Percentiles rank a stretch among this genome's conserved stretches.
Conservation (phyloP, 2,888 invertebrate species). For the Laspeyria flexula region DNA sequence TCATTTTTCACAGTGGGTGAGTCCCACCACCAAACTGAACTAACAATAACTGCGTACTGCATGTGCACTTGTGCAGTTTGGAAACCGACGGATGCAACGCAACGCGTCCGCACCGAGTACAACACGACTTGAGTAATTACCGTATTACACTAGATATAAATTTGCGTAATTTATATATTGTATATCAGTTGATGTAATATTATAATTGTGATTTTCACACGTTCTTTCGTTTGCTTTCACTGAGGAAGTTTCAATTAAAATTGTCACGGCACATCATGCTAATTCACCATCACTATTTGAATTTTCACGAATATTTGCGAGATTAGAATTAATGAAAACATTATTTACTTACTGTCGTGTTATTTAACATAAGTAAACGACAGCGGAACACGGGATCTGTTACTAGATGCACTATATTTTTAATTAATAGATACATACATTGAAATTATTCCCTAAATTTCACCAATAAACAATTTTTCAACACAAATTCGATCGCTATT, state of each 20-base stretch:
- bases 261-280: neutral
- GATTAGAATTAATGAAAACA: neutral
- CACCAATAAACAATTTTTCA: too few relatives aligned
- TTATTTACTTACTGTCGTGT: neutral
- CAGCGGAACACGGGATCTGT: too few relatives aligned
- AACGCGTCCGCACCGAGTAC: constrained; percentile 41
- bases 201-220: constrained; percentile 28
- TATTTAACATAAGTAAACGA: neutral
- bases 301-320: neutral
- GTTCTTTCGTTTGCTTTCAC: constrained; percentile 24
- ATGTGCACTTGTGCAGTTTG: constrained; percentile 29
- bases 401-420: too few relatives aligned
- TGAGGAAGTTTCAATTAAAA: constrained; percentile 2
- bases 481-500: too few relatives aligned
- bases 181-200: constrained; percentile 22
- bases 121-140: constrained; percentile 45
- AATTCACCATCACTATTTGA: neutral
- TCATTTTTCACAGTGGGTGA: constrained; percentile 50
- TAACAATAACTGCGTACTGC: neutral
- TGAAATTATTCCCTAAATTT: too few relatives aligned
- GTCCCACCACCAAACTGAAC: constrained; percentile 3
- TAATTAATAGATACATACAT: too few relatives aligned
- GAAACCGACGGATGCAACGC: constrained; percentile 41
- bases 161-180: constrained; percentile 24
- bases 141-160: constrained; percentile 29